Conservation (phyloP, 2,888 invertebrate species). For the Syritta pipiens region DNA sequence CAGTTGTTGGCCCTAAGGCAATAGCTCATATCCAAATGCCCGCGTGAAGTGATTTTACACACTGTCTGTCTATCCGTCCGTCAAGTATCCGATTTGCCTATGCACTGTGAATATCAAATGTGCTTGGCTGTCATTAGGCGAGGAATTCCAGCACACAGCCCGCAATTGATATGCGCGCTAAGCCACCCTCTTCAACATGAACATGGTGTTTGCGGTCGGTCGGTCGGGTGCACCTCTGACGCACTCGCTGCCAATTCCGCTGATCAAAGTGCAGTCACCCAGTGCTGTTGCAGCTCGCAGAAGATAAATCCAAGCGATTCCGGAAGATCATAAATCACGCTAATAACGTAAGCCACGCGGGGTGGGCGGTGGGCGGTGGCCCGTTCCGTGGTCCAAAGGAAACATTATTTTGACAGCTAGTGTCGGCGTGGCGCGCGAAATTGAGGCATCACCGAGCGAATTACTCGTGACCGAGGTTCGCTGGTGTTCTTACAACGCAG, state of each 20-base stretch:
- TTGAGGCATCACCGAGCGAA: conserved; percentile 54
- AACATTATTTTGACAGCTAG: conserved; percentile 64
- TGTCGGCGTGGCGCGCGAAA: conserved; percentile 51
- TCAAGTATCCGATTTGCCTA: conserved; percentile 69
- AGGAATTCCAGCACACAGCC: conserved; percentile 63
- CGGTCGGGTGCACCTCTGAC: conserved; percentile 50
- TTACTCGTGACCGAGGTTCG: conserved; percentile 46
- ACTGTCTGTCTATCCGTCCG: conserved; percentile 68
- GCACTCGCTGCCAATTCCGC: conserved; percentile 45
- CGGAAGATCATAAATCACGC: conserved; percentile 34
- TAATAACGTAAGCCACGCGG: too few species aligned
- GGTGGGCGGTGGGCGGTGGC: conserved; percentile 15
- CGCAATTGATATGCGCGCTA: conserved; percentile 65
- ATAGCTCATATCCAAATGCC: conserved; percentile 64
- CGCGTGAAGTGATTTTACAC: conserved; percentile 66
- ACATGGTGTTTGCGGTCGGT: conserved; percentile 67
- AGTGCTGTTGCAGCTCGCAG: conserved; percentile 26
- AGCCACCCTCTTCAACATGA: conserved; percentile 62
- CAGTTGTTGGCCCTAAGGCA: conserved; percentile 66
- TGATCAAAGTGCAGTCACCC: conserved; percentile 62
- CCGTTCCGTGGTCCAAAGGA: conserved; percentile 10
- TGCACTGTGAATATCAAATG: conserved; percentile 64
- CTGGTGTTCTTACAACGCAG: conserved; percentile 23
- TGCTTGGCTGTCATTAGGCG: conserved; percentile 54
- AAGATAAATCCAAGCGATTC: conserved; percentile 20